Conservation (phyloP, 2,113 vertebrate genomes). For the Phaetusa simplex region DNA sequence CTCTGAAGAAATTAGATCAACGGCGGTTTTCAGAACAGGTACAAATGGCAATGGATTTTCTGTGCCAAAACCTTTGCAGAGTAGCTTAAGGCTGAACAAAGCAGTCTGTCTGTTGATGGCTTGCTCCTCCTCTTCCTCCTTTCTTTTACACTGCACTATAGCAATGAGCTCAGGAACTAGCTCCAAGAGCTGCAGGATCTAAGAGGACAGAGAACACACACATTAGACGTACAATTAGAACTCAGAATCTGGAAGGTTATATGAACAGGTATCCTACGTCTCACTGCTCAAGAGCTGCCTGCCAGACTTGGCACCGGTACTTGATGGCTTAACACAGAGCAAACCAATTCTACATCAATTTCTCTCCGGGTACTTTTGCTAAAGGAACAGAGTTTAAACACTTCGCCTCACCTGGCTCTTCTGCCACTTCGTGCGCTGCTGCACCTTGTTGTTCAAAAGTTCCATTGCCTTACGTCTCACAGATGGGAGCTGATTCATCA, state of each 20-base stretch:
- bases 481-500: constrained; percentile 83
- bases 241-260: background rate
- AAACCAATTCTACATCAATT: background rate
- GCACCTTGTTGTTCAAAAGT: constrained; percentile 93
- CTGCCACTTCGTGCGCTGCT: constrained; percentile 82
- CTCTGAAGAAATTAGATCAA: constrained; percentile 76
- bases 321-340: accelerated
- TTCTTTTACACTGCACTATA: constrained; percentile 73
- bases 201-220: background rate
- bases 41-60: constrained; percentile 77
- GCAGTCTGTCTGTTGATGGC: constrained; percentile 94
- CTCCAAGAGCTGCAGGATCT: constrained; percentile 83
- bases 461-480: constrained; percentile 95
- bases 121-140: constrained; percentile 80
- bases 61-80: constrained; percentile 88
- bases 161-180: constrained; percentile 82
- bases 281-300: background rate
- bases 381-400: background rate
- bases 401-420: constrained; percentile 76
- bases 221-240: background rate
- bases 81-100: constrained; percentile 91
- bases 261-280: accelerated
- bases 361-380: background rate
- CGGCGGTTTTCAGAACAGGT: constrained; percentile 76
- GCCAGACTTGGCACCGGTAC: background rate